Evolutionary conservation across 2,888 invertebrate genomes (phyloP).

Genomic region (Rotaria magnacalcarata): DNA sequence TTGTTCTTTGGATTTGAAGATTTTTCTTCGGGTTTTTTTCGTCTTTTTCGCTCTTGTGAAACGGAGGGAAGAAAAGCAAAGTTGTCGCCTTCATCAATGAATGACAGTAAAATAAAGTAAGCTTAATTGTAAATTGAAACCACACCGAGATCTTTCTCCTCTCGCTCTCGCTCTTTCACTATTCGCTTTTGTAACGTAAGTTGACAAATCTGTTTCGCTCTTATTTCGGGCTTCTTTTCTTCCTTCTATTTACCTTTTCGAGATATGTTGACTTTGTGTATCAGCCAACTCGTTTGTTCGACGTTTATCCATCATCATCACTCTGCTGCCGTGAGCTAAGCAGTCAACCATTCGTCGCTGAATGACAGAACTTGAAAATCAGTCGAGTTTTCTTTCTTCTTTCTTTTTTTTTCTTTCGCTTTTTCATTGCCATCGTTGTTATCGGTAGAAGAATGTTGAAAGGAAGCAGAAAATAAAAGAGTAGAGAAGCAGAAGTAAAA

Average conservation of each 20-base stretch:
- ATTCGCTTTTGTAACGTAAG: not conserved
- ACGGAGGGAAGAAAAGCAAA: not conserved
- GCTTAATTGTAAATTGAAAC: constrained; percentile 5
- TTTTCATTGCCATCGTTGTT: not conserved
- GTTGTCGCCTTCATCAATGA: constrained; percentile 16
- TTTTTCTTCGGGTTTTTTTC: not conserved
- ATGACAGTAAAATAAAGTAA: not conserved
- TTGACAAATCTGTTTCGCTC: constrained; percentile 5
- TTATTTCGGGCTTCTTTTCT: not conserved
- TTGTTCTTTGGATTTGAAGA: not conserved
- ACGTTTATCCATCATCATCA: not conserved
- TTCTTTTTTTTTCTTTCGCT: not conserved
- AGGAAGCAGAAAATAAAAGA: not conserved
- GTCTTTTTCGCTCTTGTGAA: not conserved
- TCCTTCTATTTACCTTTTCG: not conserved
- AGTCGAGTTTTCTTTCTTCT: not conserved
- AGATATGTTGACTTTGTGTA: constrained; percentile 6
- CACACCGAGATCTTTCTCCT: not conserved
- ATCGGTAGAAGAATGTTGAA: not conserved
- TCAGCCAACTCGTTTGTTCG: constrained; percentile 16
- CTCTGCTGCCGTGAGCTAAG: not conserved
- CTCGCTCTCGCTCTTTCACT: not conserved
- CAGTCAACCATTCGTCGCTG: not conserved
- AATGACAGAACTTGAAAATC: not conserved
- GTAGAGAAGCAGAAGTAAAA: not conserved